Conservation (phyloP, 92 coral and sea anemone species). For the Palythoa grandiflora region DNA sequence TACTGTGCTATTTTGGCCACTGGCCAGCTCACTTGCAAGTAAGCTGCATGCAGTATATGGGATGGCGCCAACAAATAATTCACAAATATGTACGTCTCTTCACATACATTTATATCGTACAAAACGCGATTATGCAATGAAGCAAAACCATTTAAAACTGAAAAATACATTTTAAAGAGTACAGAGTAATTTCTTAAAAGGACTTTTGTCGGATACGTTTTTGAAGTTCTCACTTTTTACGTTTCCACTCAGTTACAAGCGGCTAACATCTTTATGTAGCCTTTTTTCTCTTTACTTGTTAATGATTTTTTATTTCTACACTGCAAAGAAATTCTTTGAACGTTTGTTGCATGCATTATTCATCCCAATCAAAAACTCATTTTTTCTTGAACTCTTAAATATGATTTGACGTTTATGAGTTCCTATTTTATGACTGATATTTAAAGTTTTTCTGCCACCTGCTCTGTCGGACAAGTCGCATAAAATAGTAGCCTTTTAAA, state of each 20-base stretch:
- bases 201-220: background rate
- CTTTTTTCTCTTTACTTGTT: background rate
- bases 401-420: too few species aligned
- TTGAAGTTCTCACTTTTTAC: background rate
- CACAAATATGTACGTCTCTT: background rate
- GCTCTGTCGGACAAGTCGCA: background rate
- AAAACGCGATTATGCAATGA: background rate
- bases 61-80: background rate
- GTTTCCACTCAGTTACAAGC: background rate
- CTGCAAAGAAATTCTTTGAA: background rate
- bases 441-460: background rate
- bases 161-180: background rate
- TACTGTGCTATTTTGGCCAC: background rate
- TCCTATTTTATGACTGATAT: too few species aligned
- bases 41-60: background rate
- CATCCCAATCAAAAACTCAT: background rate
- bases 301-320: background rate
- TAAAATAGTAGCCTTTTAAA: constrained; percentile 6
- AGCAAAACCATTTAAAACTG: background rate
- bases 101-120: background rate
- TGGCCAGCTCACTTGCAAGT: background rate
- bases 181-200: background rate
- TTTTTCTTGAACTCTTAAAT: background rate
- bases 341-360: background rate
- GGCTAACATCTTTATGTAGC: background rate